Evolutionary conservation across 2,888 invertebrate species (phyloP).

Genomic region (Tachystola acroxantha): DNA sequence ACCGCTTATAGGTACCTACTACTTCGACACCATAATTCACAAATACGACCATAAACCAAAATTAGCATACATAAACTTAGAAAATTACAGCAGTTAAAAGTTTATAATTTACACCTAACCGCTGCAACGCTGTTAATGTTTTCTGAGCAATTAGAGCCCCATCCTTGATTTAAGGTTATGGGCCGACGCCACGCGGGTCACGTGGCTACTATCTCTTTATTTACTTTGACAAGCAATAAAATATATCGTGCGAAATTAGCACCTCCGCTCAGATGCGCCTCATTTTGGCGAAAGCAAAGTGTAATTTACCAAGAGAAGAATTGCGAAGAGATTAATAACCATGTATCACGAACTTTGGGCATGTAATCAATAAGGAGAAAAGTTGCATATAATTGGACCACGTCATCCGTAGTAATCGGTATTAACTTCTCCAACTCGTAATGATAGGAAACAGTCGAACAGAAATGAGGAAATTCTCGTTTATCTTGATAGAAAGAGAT

Average conservation of each 20-base stretch:
- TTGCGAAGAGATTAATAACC: slow-evolving; percentile 6
- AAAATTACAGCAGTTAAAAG: slow-evolving; percentile 4
- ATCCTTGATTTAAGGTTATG: slow-evolving; percentile 72
- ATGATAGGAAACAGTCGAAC: not conserved
- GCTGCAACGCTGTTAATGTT: slow-evolving; percentile 56
- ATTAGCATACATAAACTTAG: not conserved
- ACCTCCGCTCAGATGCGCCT: slow-evolving; percentile 19
- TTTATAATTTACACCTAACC: slow-evolving; percentile 26
- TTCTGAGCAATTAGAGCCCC: slow-evolving; percentile 72
- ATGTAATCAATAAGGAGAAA: slow-evolving; percentile 5
- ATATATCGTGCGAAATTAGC: slow-evolving; percentile 49
- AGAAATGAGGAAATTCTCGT: too few species aligned
- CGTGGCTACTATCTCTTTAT: slow-evolving; percentile 71
- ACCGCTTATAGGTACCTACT: too few species aligned
- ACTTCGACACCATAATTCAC: not conserved
- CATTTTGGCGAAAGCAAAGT: slow-evolving; percentile 11
- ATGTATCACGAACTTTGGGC: slow-evolving; percentile 6
- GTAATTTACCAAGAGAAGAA: slow-evolving; percentile 5
- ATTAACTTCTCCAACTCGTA: not conserved
- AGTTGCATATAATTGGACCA: not conserved
- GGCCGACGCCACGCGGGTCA: slow-evolving; percentile 55
- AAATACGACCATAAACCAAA: not conserved
- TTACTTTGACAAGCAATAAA: slow-evolving; percentile 55
- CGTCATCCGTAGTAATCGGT: not conserved
- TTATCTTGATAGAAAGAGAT: too few species aligned